Evolutionary conservation across 2,113 vertebrate genomes (phyloP).

Genomic region (Entosphenus tridentatus): DNA sequence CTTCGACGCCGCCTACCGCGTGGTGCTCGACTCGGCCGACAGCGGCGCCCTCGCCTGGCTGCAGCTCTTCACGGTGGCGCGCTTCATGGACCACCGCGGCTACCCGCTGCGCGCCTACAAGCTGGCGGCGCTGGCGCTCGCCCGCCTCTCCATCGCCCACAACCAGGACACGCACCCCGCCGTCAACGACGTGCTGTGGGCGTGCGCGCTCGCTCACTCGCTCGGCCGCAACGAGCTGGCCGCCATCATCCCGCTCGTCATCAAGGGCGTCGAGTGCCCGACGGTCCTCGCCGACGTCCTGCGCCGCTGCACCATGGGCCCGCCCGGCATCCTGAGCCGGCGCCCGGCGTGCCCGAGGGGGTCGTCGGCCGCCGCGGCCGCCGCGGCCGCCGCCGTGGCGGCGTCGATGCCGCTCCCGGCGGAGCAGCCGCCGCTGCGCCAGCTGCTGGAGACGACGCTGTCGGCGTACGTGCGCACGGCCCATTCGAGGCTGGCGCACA

Average conservation of each 20-base stretch:
- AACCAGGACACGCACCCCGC: slow-evolving; percentile 96
- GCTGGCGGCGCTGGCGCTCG: slow-evolving; percentile 81
- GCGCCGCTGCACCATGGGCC: slow-evolving; percentile 77
- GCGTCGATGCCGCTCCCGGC: slow-evolving; percentile 94
- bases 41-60: slow-evolving; percentile 74
- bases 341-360: slow-evolving; percentile 17
- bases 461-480: slow-evolving; percentile 96
- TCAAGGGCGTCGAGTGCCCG: slow-evolving; percentile 91
- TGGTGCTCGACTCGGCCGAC: slow-evolving; percentile 72
- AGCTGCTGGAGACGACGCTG: slow-evolving; percentile 82
- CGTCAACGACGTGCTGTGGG: slow-evolving; percentile 96
- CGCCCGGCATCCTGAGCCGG: slow-evolving; percentile 74
- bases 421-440: slow-evolving; percentile 80
- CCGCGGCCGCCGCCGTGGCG: slow-evolving; percentile 70
- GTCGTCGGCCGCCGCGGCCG: slow-evolving; percentile 38
- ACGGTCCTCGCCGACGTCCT: slow-evolving; percentile 91
- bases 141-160: slow-evolving; percentile 89
- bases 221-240: slow-evolving; percentile 96
- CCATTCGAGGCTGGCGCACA: slow-evolving; percentile 89
- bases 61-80: slow-evolving; percentile 87
- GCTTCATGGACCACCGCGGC: slow-evolving; percentile 95
- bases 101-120: slow-evolving; percentile 90
- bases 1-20: slow-evolving; percentile 95
- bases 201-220: slow-evolving; percentile 86
- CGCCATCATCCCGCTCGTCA: slow-evolving; percentile 77